Evolutionary conservation across 1,140 invertebrate genomes (phyloP).

Genomic region (Diabrotica undecimpunctata): DNA sequence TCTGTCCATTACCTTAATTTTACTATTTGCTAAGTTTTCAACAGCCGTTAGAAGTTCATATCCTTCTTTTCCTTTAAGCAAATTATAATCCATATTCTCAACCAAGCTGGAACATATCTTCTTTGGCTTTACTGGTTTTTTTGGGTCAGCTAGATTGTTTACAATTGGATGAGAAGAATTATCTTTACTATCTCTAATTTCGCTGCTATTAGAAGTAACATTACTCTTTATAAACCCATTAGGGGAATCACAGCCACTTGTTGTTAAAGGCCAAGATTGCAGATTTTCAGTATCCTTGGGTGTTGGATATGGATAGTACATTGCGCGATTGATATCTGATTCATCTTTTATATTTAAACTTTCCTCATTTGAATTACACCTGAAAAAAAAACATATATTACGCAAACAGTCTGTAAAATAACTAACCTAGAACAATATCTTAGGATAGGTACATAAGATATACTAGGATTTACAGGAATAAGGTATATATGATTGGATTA

Average conservation of each 20-base stretch:
- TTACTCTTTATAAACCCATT: slow-evolving; percentile 29
- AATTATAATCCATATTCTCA: slow-evolving; percentile 34
- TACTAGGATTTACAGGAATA: too few relatives aligned
- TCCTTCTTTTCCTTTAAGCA: slow-evolving; percentile 39
- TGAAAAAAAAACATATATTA: too few relatives aligned
- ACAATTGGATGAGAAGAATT: neutral
- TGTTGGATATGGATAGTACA: too few relatives aligned
- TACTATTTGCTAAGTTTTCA: slow-evolving; percentile 39
- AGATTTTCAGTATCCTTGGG: slow-evolving; percentile 6
- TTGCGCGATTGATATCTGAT: too few relatives aligned
- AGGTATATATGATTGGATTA: too few relatives aligned
- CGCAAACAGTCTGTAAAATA: too few relatives aligned
- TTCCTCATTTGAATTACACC: too few relatives aligned
- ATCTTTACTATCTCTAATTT: slow-evolving; percentile 13
- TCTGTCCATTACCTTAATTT: slow-evolving; percentile 31
- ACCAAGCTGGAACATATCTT: slow-evolving; percentile 31
- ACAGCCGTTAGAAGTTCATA: slow-evolving; percentile 41
- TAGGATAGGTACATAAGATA: too few relatives aligned
- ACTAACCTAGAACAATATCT: too few relatives aligned
- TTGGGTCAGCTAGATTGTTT: slow-evolving; percentile 8
- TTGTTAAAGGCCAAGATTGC: slow-evolving; percentile 23
- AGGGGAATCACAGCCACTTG: slow-evolving; percentile 34
- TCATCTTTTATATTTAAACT: too few relatives aligned
- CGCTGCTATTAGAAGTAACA: slow-evolving; percentile 16
- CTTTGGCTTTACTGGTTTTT: slow-evolving; percentile 26